These are phyloP conservation scores for Malurus cyaneus DNA, from an alignment of 2,113 vertebrate species.

Conservation along the genomic window DNA sequence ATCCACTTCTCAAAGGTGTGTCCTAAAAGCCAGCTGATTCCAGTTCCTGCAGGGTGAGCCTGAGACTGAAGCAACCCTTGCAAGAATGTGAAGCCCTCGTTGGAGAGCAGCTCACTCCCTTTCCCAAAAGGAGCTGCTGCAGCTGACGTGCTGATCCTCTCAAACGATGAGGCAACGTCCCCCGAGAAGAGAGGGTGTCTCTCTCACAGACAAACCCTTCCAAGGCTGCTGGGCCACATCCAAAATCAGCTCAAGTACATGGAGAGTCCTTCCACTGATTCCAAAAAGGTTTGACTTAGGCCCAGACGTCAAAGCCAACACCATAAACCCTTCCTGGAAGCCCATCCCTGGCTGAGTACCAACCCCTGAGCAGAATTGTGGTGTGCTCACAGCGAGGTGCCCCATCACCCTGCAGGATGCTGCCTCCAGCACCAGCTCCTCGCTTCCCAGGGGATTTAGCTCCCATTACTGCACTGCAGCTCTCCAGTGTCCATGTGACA, in stretches of 20 bases:
- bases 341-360: neutral
- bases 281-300: constrained; percentile 34
- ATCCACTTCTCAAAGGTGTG: neutral
- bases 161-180: neutral
- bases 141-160: neutral
- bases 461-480: constrained; percentile 30
- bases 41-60: neutral
- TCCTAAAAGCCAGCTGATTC: neutral
- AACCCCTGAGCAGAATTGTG: neutral
- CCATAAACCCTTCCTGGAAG: constrained; percentile 51
- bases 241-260: constrained; percentile 38
- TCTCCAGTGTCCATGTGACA: neutral
- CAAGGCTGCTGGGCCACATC: neutral
- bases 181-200: constrained; percentile 22
- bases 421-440: neutral
- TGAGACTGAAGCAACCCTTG: neutral
- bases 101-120: neutral
- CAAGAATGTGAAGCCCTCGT: neutral
- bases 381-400: neutral
- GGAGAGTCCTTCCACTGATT: constrained; percentile 1
- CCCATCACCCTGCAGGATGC: constrained; percentile 4
- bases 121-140: neutral
- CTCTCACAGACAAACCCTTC: neutral
- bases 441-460: neutral
- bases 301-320: constrained; percentile 39